Conservation (phyloP, 2,797 vertebrate genomes). For the Parambassis ranga region DNA sequence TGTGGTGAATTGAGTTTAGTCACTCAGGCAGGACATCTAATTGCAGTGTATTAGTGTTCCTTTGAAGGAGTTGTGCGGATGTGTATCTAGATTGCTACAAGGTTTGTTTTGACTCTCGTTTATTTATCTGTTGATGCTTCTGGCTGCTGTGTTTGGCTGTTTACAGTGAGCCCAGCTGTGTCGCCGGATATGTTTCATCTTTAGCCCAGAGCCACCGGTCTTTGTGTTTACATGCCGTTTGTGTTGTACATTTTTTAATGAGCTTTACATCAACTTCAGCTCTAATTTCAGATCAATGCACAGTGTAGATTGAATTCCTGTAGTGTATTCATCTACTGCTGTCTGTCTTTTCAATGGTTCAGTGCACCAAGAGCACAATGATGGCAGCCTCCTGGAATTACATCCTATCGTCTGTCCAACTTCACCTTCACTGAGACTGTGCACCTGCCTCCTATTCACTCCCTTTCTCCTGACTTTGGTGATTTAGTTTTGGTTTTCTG, state of each 20-base stretch:
- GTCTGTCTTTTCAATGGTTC: conserved; percentile 32
- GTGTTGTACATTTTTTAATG: conserved; percentile 16
- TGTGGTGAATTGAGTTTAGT: conserved; percentile 33
- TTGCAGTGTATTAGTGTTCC: conserved; percentile 31
- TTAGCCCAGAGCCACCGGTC: conserved; percentile 28
- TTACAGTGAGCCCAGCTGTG: conserved; percentile 20
- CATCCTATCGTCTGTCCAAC: conserved; percentile 34
- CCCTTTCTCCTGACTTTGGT: conserved; percentile 3
- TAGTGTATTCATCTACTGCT: conserved; percentile 32
- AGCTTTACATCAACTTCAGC: conserved; percentile 25
- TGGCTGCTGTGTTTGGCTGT: conserved; percentile 36
- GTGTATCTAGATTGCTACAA: conserved; percentile 40
- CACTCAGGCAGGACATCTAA: conserved; percentile 23
- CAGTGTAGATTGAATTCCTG: conserved; percentile 26
- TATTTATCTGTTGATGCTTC: conserved; percentile 58
- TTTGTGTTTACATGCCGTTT: conserved; percentile 32
- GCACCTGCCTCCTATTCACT: conserved; percentile 5
- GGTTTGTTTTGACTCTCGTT: conserved; percentile 56
- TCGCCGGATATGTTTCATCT: conserved; percentile 49
- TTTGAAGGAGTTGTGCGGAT: conserved; percentile 28
- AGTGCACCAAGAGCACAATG: conserved; percentile 47
- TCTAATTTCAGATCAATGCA: conserved; percentile 4
- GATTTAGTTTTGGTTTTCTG: conserved; percentile 2
- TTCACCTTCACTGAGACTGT: conserved; percentile 1
- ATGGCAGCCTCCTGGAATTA: conserved; percentile 43